phyloP scores from a whole-genome alignment of 2,888 invertebrate genomes.

The Lochmaea capreae region DNA sequence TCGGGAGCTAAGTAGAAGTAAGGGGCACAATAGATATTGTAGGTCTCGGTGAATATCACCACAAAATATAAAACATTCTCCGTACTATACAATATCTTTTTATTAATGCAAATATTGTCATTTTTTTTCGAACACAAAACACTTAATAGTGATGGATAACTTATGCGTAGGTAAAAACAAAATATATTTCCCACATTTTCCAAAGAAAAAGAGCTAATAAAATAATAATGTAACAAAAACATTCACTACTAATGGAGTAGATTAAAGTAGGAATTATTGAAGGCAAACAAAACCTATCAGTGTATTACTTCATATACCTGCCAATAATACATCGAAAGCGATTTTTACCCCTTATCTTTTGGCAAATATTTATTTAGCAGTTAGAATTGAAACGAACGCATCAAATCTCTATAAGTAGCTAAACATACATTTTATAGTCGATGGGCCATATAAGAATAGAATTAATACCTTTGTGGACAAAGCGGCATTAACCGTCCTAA shows the following conservation, averaged over 20 bases:
- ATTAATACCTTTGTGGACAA: too few species aligned
- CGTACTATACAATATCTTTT: too few species aligned
- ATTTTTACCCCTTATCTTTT: slow-evolving; percentile 22
- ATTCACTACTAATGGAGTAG: slow-evolving; percentile 8
- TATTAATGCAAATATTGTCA: too few species aligned
- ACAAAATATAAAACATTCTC: too few species aligned
- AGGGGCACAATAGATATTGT: too few species aligned
- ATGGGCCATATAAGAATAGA: neutral
- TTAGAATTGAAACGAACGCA: neutral
- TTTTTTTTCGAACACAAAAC: neutral
- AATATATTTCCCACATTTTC: neutral
- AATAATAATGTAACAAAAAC: slow-evolving; percentile 7
- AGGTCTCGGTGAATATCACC: too few species aligned
- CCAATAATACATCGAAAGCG: neutral
- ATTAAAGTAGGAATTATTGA: slow-evolving; percentile 1
- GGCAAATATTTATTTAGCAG: slow-evolving; percentile 22
- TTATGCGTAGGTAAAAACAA: neutral
- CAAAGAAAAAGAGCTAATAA: neutral
- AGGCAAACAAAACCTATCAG: slow-evolving; percentile 1
- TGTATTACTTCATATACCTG: slow-evolving; percentile 31
- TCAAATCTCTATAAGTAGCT: neutral
- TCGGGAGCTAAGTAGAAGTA: too few species aligned
- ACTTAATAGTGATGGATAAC: neutral
- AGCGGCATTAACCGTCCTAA: too few species aligned
- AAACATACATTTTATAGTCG: neutral